These are phyloP conservation scores for Myotis daubentonii DNA, from an alignment of 2,797 vertebrate genomes.

Conservation along the genomic window DNA sequence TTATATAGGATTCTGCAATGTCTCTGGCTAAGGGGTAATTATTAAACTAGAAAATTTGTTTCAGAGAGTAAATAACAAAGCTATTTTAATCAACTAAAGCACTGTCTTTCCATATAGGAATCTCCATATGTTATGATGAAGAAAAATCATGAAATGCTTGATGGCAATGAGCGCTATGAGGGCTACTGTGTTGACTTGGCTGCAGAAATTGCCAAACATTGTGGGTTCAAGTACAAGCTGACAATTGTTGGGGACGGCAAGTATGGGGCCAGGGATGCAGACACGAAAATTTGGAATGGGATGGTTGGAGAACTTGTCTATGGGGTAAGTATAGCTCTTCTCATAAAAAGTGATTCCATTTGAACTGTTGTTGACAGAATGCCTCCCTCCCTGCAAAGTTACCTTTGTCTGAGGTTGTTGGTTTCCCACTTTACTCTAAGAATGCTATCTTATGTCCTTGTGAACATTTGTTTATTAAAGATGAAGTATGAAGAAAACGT, in stretches of 20 bases:
- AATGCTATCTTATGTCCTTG: not conserved
- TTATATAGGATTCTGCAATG: not conserved
- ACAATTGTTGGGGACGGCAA: conserved; percentile 98
- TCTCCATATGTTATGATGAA: conserved; percentile 99
- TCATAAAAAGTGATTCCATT: conserved; percentile 55
- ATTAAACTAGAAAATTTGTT: not conserved
- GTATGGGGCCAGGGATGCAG: conserved; percentile 98
- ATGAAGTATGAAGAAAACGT: conserved; percentile 17
- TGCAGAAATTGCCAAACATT: conserved; percentile 99
- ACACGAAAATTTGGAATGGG: conserved; percentile 99
- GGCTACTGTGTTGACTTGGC: conserved; percentile 99
- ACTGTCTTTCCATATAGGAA: conserved; percentile 89
- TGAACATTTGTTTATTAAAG: conserved; percentile 17
- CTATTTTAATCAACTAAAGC: conserved; percentile 52
- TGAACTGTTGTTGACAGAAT: conserved; percentile 50
- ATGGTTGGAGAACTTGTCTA: conserved; percentile 99
- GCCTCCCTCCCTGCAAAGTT: not conserved
- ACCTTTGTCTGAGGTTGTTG: not conserved
- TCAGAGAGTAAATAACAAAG: not conserved
- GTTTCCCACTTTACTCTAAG: not conserved
- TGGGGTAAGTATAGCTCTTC: conserved; percentile 90
- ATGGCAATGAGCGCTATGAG: conserved; percentile 98
- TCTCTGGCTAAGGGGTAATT: not conserved
- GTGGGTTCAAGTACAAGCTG: conserved; percentile 98
- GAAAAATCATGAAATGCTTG: conserved; percentile 97